Base-by-base conservation (phyloP, 1,140 invertebrate genomes). In the Bombus balteatus region DNA sequence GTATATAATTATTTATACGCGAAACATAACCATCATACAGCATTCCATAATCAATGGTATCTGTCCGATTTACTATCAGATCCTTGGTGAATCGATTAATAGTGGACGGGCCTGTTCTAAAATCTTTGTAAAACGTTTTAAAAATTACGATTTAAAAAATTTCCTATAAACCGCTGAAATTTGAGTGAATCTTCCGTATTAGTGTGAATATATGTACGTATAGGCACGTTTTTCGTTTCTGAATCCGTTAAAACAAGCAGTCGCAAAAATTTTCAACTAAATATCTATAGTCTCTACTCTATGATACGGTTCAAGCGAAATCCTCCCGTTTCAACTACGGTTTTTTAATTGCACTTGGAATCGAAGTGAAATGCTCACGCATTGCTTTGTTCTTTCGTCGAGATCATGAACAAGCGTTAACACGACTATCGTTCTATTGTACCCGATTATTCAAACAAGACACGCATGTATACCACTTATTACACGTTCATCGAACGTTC, bases 261-360 rank as follows among this genome's bases (percentile, higher is more conserved):
- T 75, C 81, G 75, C 43, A 53, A 13, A 8, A 25, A 8, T 75
- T 59, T 80, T 25, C 28, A 34, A 57, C 32, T 86, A 68, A 66
- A 34, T 39, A 34, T 82, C 72, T 57, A 62, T 13, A 59, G 3
- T 41, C 5, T 53, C 85, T 89, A 89, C 39, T 75, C 41, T 71
- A 79, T 32, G 6, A 22, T 76, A 88, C 57, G 47, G 47, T 53
- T 39, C 39, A 88, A 86, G 87, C 83, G 74, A 86, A 53, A 41
- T 82, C 13, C 5, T 65, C 43, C 43, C 32, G 47, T 76, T 32
- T 37, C 47, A 34, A 12, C 81, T 81, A 78, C 34, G 62, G 0
- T n/a, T 62, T 62, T 13, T 43, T 87, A 83, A 89, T 89, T 89
- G 84, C 84, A 83, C 84, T 86, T 86, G 66, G 68, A 68, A 71